Conservation (phyloP, 2,888 invertebrate genomes). For the Lasioglossum figueresi region DNA sequence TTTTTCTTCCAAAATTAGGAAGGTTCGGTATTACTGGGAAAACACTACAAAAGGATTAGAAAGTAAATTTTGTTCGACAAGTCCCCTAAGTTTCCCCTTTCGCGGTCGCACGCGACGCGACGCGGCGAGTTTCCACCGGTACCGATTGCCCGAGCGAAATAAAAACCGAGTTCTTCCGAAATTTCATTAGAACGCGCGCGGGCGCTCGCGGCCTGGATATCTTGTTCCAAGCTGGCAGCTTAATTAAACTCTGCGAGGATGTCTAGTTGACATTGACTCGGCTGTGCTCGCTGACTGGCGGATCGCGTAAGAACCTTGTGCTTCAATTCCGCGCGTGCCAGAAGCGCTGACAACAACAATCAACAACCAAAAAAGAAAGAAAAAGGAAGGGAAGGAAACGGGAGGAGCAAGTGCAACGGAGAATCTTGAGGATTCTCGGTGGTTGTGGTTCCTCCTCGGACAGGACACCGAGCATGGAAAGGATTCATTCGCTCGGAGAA, state of each 20-base stretch:
- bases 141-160: not conserved
- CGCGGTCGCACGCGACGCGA: not conserved
- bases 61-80: not conserved
- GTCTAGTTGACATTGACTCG: constrained; percentile 45
- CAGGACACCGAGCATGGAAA: constrained; percentile 18
- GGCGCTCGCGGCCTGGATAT: constrained; percentile 17
- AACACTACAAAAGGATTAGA: not conserved
- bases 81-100: not conserved
- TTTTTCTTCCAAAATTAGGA: not conserved
- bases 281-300: constrained; percentile 25
- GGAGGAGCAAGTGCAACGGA: not conserved
- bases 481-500: constrained; percentile 42
- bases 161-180: constrained; percentile 30
- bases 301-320: constrained; percentile 49
- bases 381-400: not conserved
- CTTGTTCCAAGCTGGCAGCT: constrained; percentile 50
- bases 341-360: not conserved
- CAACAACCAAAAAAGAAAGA: not conserved
- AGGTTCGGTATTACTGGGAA: not conserved
- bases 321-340: constrained; percentile 44
- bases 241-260: constrained; percentile 53
- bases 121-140: not conserved
- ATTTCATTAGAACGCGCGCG: constrained; percentile 47
- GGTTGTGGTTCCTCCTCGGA: constrained; percentile 29
- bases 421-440: not conserved